phyloP scores from a whole-genome alignment of 2,888 invertebrate genomes.

The Nomada fucata region DNA sequence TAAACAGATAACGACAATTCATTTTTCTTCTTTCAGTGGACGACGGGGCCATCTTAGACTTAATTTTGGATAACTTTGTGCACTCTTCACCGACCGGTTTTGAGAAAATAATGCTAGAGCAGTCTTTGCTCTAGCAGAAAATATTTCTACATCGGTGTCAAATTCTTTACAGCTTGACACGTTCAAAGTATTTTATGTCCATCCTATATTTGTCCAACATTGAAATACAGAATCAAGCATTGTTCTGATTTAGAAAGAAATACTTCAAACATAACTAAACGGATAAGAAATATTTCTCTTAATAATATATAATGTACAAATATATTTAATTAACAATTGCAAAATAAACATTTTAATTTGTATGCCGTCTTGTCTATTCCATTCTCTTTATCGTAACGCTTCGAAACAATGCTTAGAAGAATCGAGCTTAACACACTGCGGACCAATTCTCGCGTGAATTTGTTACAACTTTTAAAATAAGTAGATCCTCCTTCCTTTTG shows the following conservation, averaged over 20 bases:
- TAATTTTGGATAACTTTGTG: constrained; percentile 95
- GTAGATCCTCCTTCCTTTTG: constrained; percentile 62
- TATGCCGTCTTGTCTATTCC: constrained; percentile 34
- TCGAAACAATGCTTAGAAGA: constrained; percentile 2
- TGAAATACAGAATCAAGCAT: constrained; percentile 41
- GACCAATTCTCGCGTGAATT: constrained; percentile 14
- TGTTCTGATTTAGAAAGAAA: constrained; percentile 42
- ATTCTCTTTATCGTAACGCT: constrained; percentile 33
- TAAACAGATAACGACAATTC: constrained; percentile 12
- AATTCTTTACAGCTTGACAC: constrained; percentile 8
- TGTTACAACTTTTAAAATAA: constrained; percentile 62
- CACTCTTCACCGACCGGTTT: constrained; percentile 94
- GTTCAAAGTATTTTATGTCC: constrained; percentile 49
- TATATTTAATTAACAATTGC: constrained; percentile 69
- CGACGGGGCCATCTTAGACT: constrained; percentile 98
- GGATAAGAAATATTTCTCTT: constrained; percentile 59
- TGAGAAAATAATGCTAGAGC: constrained; percentile 98
- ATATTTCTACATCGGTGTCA: constrained; percentile 13
- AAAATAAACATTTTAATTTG: constrained; percentile 73
- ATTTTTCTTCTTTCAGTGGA: constrained; percentile 90
- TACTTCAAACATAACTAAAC: constrained; percentile 65
- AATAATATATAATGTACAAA: constrained; percentile 67
- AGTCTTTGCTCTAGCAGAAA: constrained; percentile 93
- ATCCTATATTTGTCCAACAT: constrained; percentile 41
- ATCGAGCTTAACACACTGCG: constrained; percentile 47